Evolutionary conservation across 2,113 vertebrate genomes (phyloP).

Genomic region (Bos indicus): DNA sequence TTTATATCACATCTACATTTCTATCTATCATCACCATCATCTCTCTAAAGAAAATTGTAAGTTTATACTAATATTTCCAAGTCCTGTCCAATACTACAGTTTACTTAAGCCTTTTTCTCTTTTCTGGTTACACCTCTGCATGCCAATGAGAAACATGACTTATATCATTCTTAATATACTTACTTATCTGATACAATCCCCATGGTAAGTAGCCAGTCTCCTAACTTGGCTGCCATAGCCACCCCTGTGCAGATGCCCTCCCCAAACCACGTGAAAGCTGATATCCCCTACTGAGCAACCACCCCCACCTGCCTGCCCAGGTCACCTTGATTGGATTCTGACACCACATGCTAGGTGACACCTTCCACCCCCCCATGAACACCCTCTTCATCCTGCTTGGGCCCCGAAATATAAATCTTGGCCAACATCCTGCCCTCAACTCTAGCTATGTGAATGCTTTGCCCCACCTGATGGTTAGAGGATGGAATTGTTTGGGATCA

Average conservation of each 20-base stretch:
- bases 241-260: neutral
- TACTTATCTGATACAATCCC: neutral
- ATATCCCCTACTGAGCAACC: neutral
- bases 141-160: neutral
- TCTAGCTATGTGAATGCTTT: neutral
- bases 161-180: neutral
- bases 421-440: neutral
- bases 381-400: neutral
- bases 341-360: neutral
- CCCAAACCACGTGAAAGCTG: neutral
- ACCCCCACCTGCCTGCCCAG: fast-evolving
- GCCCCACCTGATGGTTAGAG: neutral
- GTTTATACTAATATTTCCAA: neutral
- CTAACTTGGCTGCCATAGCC: neutral
- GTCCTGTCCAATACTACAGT: neutral
- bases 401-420: neutral
- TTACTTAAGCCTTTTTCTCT: neutral
- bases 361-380: neutral
- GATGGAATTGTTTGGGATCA: neutral
- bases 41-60: neutral
- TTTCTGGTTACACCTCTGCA: neutral
- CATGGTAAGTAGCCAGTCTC: neutral
- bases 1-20: neutral
- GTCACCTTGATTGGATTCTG: neutral
- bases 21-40: neutral